Percentiles rank a stretch among this genome's conserved stretches.
phyloP scores from a whole-genome alignment of 2,113 vertebrate genomes.

The Vulpes vulpes region DNA sequence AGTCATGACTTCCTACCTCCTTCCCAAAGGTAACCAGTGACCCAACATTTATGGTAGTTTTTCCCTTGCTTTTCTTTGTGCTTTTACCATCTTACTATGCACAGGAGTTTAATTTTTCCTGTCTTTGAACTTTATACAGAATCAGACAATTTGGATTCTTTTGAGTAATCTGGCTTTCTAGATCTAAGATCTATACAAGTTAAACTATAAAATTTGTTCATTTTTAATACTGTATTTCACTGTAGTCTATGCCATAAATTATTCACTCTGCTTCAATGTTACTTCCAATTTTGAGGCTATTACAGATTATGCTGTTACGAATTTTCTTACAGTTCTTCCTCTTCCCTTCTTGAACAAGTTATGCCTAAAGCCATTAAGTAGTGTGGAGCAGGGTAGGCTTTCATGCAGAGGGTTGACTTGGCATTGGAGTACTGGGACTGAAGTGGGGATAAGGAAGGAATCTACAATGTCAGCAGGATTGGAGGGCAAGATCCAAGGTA shows the following conservation, averaged over 20 bases:
- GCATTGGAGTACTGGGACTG: neutral
- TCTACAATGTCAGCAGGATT: neutral
- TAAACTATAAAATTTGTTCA: neutral
- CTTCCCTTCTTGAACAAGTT: neutral
- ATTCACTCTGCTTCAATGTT: neutral
- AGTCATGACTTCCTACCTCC: neutral
- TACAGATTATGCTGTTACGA: neutral
- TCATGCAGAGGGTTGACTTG: neutral
- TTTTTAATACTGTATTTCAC: neutral
- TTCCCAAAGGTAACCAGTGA: neutral
- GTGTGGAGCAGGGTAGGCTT: neutral
- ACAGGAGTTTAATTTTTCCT: constrained; percentile 4
- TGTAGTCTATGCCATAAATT: neutral
- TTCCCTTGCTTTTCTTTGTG: neutral
- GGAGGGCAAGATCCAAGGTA: neutral
- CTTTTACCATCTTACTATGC: neutral
- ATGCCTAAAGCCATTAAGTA: neutral
- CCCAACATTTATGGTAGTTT: neutral
- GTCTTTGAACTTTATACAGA: neutral
- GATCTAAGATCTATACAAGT: neutral
- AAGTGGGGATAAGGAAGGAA: neutral
- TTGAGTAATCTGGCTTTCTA: neutral
- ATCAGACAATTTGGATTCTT: neutral
- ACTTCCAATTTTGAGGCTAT: neutral
- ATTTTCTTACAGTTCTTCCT: neutral